Evolutionary conservation across 2,797 vertebrate genomes (phyloP).

Genomic region (Bucorvus abyssinicus): DNA sequence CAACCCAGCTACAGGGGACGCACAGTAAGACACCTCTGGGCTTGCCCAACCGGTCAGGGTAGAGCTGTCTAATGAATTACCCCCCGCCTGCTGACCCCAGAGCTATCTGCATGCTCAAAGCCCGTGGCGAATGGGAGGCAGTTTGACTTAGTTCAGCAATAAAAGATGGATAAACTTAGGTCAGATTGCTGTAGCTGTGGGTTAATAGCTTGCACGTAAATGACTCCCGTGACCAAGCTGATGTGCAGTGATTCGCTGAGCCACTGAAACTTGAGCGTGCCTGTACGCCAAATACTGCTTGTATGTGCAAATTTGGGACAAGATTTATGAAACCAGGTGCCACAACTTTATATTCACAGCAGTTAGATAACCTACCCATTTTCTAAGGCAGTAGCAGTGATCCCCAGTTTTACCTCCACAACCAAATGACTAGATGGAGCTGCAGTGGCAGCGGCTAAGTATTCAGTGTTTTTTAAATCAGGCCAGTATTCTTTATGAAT

Average conservation of each 20-base stretch:
- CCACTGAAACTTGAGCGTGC: not conserved
- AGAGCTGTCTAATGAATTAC: not conserved
- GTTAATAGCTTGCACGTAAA: not conserved
- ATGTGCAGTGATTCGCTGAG: not conserved
- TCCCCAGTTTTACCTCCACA: not conserved
- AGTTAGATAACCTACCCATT: not conserved
- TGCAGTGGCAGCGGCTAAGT: not conserved
- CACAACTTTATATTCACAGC: not conserved
- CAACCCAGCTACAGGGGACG: not conserved
- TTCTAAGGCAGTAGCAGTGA: not conserved
- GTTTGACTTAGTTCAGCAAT: not conserved
- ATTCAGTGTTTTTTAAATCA: not conserved
- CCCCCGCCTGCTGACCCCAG: not conserved
- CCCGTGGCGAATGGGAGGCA: not conserved
- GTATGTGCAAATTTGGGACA: not conserved
- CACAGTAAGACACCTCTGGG: not conserved
- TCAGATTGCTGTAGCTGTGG: not conserved
- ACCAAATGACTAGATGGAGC: not conserved
- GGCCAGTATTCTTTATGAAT: not conserved
- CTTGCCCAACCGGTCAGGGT: not conserved
- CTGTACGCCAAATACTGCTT: not conserved
- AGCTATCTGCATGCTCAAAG: not conserved
- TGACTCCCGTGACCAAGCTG: not conserved
- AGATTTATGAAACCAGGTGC: not conserved
- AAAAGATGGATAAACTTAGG: not conserved